Evolutionary conservation across 2,797 vertebrate genomes (phyloP).

Genomic region (Crenichthys baileyi): DNA sequence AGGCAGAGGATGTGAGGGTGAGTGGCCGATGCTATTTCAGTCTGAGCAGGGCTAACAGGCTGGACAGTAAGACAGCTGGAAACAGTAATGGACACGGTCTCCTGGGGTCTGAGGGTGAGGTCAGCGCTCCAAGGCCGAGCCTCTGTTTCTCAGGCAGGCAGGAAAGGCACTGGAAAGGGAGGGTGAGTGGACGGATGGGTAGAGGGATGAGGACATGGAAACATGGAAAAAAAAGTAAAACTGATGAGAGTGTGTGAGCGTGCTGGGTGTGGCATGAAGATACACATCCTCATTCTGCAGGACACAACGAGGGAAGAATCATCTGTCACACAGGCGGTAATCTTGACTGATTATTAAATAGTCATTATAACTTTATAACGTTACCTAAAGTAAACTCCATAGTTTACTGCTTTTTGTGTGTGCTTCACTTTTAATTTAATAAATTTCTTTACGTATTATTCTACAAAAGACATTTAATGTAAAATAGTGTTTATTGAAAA

Average conservation of each 20-base stretch:
- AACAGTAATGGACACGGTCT: constrained; percentile 69
- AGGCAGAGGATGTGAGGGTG: constrained; percentile 61
- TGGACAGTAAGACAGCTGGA: constrained; percentile 69
- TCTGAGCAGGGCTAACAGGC: constrained; percentile 65
- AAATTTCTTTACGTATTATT: background rate
- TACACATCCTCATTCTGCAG: constrained; percentile 37
- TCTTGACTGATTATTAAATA: constrained; percentile 17
- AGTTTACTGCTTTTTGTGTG: background rate
- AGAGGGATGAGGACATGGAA: constrained; percentile 78
- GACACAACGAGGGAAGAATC: constrained; percentile 49
- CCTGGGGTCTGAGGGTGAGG: constrained; percentile 70
- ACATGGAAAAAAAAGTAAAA: constrained; percentile 52
- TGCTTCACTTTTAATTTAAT: background rate
- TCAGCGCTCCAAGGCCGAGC: constrained; percentile 57
- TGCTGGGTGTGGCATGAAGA: constrained; percentile 12
- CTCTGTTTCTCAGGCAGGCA: constrained; percentile 65
- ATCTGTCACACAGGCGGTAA: constrained; percentile 66
- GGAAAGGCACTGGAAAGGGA: constrained; percentile 54
- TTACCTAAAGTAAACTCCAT: background rate
- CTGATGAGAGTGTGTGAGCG: constrained; percentile 37
- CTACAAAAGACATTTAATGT: background rate
- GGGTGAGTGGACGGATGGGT: constrained; percentile 49
- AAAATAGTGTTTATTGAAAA: too few species aligned
- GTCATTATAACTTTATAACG: too few species aligned
- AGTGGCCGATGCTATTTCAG: constrained; percentile 65